Percentiles rank a stretch among this genome's conserved stretches.
These are phyloP conservation scores for Dichetophora obliterata DNA, from an alignment of 2,888 invertebrate species.

Conservation along the genomic window DNA sequence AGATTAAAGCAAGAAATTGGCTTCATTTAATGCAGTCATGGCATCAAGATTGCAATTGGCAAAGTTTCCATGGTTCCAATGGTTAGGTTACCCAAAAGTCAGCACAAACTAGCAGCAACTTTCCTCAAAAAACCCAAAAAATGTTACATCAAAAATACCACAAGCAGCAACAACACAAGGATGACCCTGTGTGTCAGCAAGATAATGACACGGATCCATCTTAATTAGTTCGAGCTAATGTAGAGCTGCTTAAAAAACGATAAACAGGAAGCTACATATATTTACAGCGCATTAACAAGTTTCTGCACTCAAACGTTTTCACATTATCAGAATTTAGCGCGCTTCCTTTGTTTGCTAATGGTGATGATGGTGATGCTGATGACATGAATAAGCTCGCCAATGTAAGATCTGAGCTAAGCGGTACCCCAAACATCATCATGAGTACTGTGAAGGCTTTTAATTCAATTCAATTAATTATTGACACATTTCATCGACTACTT, in stretches of 20 bases:
- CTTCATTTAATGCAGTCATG: conserved; percentile 36
- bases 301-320: conserved; percentile 23
- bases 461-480: conserved; percentile 69
- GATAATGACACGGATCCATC: conserved; percentile 60
- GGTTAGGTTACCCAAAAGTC: background rate
- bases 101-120: background rate
- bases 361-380: background rate
- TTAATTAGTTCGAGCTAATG: conserved; percentile 55
- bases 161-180: background rate
- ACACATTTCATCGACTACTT: conserved; percentile 59
- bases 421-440: no score
- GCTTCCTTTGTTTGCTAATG: background rate
- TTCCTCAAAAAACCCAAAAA: background rate
- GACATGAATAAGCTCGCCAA: conserved; percentile 1
- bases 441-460: conserved; percentile 51
- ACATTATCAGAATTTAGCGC: conserved; percentile 6
- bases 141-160: background rate
- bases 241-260: conserved; percentile 56
- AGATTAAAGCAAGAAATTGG: conserved; percentile 23
- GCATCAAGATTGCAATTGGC: conserved; percentile 34
- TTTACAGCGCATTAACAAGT: conserved; percentile 16
- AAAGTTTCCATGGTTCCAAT: background rate
- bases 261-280: conserved; percentile 1
- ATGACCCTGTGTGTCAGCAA: conserved; percentile 13
- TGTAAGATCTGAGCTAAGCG: background rate